Percentiles rank a stretch among this genome's conserved stretches.
Conservation (phyloP, 1,140 invertebrate species). For the Atta cephalotes region DNA sequence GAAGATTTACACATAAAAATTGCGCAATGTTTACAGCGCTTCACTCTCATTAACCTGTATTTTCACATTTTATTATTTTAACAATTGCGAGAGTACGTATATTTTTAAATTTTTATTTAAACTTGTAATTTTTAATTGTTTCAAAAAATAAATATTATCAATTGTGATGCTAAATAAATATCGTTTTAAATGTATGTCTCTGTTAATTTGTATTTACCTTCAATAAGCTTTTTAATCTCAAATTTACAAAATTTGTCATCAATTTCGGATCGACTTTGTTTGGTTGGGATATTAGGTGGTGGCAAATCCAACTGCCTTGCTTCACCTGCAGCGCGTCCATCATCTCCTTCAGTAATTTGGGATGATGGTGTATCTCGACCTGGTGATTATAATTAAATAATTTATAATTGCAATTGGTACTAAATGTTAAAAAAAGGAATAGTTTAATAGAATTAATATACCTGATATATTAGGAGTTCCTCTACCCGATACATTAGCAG, state of each 20-base stretch:
- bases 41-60: too few species aligned
- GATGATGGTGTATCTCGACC: slow-evolving; percentile 98
- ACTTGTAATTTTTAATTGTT: too few species aligned
- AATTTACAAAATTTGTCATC: slow-evolving; percentile 99
- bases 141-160: neutral
- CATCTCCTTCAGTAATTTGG: slow-evolving; percentile 94
- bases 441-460: slow-evolving; percentile 82
- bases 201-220: slow-evolving; percentile 86
- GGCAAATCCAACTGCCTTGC: slow-evolving; percentile 85
- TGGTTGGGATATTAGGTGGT: slow-evolving; percentile 89
- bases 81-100: too few species aligned
- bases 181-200: neutral
- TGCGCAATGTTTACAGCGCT: too few species aligned
- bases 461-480: slow-evolving; percentile 97
- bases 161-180: neutral
- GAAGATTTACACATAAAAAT: too few species aligned
- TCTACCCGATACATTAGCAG: slow-evolving; percentile 95
- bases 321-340: slow-evolving; percentile 85
- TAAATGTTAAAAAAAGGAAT: slow-evolving; percentile 19
- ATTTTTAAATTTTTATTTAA: too few species aligned
- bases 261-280: slow-evolving; percentile 95
- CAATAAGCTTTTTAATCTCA: slow-evolving; percentile 95
- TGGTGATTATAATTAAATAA: slow-evolving; percentile 80
- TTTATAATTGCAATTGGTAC: neutral
- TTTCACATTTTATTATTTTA: too few species aligned